A percentile compares a stretch with the other conserved stretches of the same genome.
phyloP scores from a whole-genome alignment of 2,888 invertebrate species.

The Microplitis deprimator region DNA sequence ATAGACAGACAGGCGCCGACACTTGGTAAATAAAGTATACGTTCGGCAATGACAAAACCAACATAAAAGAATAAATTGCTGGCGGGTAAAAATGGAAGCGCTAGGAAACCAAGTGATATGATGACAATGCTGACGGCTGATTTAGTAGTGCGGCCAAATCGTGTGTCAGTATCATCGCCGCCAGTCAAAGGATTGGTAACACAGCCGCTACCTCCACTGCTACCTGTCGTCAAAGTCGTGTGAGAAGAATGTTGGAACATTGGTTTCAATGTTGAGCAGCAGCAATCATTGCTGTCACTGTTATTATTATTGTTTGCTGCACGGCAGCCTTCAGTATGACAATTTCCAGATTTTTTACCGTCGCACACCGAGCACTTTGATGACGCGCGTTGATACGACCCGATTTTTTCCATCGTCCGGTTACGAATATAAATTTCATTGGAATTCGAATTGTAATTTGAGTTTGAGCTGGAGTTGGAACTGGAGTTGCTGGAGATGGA shows the following conservation, averaged over 20 bases:
- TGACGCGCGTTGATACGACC: constrained; percentile 52
- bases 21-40: constrained; percentile 95
- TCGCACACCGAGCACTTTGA: constrained; percentile 80
- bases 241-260: constrained; percentile 40
- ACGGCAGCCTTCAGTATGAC: constrained; percentile 81
- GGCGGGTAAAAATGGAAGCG: constrained; percentile 95
- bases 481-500: not conserved
- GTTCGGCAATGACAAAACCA: constrained; percentile 97
- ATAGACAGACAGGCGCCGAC: constrained; percentile 94
- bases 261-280: constrained; percentile 66
- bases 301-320: constrained; percentile 82
- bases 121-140: constrained; percentile 77
- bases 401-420: constrained; percentile 49
- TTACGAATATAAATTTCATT: constrained; percentile 47
- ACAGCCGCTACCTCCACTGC: not conserved
- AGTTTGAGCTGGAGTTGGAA: not conserved
- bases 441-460: not conserved
- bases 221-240: constrained; percentile 45
- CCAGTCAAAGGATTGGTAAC: constrained; percentile 46
- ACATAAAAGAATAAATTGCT: constrained; percentile 98
- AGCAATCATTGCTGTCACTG: constrained; percentile 64
- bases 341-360: constrained; percentile 78
- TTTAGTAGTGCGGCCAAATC: constrained; percentile 55
- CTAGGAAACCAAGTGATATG: constrained; percentile 78
- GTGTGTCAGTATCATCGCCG: constrained; percentile 52